phyloP scores from a whole-genome alignment of 1,140 invertebrate species.

The Drosophila tsacasi region DNA sequence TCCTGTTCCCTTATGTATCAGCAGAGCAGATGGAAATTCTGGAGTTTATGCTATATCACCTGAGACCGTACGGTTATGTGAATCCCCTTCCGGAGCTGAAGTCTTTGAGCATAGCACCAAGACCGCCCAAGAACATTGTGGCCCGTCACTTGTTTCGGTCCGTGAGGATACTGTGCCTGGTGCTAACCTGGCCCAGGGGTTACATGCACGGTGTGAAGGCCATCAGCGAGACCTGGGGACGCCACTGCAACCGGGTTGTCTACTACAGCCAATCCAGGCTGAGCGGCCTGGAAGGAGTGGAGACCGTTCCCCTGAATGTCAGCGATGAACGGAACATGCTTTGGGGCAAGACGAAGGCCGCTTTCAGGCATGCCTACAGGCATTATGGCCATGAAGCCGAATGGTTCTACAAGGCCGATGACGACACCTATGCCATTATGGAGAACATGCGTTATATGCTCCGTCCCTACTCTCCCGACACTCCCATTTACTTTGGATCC shows the following conservation, averaged over 20 bases:
- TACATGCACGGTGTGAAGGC: slow-evolving; percentile 93
- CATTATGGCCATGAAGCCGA: slow-evolving; percentile 93
- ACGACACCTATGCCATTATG: slow-evolving; percentile 97
- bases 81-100: slow-evolving; percentile 19
- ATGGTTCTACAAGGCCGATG: slow-evolving; percentile 98
- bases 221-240: slow-evolving; percentile 98
- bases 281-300: slow-evolving; percentile 91
- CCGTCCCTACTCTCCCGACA: slow-evolving; percentile 88
- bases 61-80: slow-evolving; percentile 51
- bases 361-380: slow-evolving; percentile 95
- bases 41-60: slow-evolving; percentile 51
- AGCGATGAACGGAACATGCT: slow-evolving; percentile 94
- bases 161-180: slow-evolving; percentile 93
- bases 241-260: slow-evolving; percentile 94
- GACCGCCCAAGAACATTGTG: slow-evolving; percentile 84
- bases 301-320: slow-evolving; percentile 90
- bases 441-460: slow-evolving; percentile 96
- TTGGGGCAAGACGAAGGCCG: slow-evolving; percentile 97
- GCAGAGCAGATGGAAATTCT: slow-evolving; percentile 33
- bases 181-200: slow-evolving; percentile 93
- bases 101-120: not conserved
- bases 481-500: slow-evolving; percentile 95
- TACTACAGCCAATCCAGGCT: slow-evolving; percentile 95
- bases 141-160: slow-evolving; percentile 85
- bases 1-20: slow-evolving; percentile 29